phyloP scores from a whole-genome alignment of 2,888 invertebrate genomes.

The Syritta pipiens region DNA sequence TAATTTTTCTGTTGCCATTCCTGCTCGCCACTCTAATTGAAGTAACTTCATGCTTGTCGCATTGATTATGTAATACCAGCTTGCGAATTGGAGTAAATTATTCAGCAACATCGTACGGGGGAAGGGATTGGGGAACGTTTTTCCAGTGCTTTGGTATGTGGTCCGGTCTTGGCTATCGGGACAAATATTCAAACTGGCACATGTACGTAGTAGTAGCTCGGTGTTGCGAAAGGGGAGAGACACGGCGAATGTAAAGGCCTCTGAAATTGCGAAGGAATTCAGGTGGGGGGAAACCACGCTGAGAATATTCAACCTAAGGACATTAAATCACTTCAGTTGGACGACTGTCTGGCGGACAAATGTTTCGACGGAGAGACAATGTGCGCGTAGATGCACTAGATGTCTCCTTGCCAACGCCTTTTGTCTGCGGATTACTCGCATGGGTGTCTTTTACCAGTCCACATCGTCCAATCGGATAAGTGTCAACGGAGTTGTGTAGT shows the following conservation, averaged over 20 bases:
- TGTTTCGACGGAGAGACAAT: slow-evolving; percentile 45
- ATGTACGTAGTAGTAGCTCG: slow-evolving; percentile 5
- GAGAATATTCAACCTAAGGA: slow-evolving; percentile 47
- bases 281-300: not conserved
- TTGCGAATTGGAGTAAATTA: slow-evolving; percentile 55
- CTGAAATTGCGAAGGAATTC: slow-evolving; percentile 41
- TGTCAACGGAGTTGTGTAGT: not conserved
- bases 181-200: slow-evolving; percentile 48
- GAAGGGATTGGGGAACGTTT: slow-evolving; percentile 18
- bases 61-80: slow-evolving; percentile 61
- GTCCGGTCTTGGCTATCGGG: slow-evolving; percentile 54
- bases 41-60: slow-evolving; percentile 60
- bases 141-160: slow-evolving; percentile 52
- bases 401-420: slow-evolving; percentile 14
- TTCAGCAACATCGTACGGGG: slow-evolving; percentile 20
- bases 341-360: slow-evolving; percentile 33
- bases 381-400: slow-evolving; percentile 22
- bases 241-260: slow-evolving; percentile 18
- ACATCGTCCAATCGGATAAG: not conserved
- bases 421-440: slow-evolving; percentile 16
- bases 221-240: no score
- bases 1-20: slow-evolving; percentile 34
- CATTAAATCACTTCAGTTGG: slow-evolving; percentile 55
- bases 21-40: slow-evolving; percentile 48
- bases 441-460: slow-evolving; percentile 11